Conservation (phyloP, 2,113 vertebrate genomes). For the human (Homo sapiens) region GRCh38 chr2:35960501-35961000, state of each 20-base stretch:
- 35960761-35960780: background rate
- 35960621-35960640: background rate
- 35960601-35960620: background rate
- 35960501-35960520: background rate
- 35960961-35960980: background rate
- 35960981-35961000: background rate
- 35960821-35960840: background rate
- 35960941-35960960: background rate
- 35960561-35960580: background rate
- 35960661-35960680: background rate
- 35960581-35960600: background rate
- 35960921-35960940: background rate
- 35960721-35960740: background rate
- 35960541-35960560: background rate
- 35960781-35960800: background rate
- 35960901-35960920: background rate
- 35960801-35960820: background rate
- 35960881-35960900: background rate
- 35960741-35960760: background rate
- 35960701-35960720: background rate
- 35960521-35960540: conserved; percentile 10
- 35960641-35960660: background rate
- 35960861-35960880: background rate
- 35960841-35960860: background rate
- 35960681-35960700: background rate